Evolutionary conservation across 2,797 vertebrate species (phyloP), one percentile per base, ranked within the genome.

Genomic region (Anguilla anguilla): DNA sequence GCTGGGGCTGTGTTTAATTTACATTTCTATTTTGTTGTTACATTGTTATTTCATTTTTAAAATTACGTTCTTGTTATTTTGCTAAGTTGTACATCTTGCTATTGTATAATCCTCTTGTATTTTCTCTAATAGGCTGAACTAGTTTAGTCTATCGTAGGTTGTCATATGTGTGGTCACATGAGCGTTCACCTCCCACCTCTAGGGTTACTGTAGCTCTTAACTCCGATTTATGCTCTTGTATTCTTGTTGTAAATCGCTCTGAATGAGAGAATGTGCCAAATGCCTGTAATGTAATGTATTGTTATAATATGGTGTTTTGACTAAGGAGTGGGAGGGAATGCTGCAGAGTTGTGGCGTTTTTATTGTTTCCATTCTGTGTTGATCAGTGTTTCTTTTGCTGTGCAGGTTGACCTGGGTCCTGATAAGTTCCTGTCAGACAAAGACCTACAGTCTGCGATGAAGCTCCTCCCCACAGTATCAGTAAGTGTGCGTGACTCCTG

Each of bases 361-460:
- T n/a, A 67, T 67, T 28, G 64, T 25, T 69, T 69, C 25, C n/a
- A 28, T 5, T 28, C 64, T 28, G 7, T 28, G n/a, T 7, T 69
- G 64, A 69, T 82, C 0, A 22, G 19, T 57, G 43, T 85, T 25
- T 87, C 35, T 35, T 46, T 59, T 85, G 51, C 22, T 79, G 4
- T 93, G 46, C 88, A 99, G 98, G 97, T 98, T 94, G 98, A 99
- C 92, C 96, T 98, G 90, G 99, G 99, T 91, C 98, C 99, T 35
- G 98, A 99, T 95, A 99, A 98, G 91, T 98, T 98, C 91, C 94
- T 99, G 89, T 97, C 97, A 61, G 98, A 99, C 93, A 99, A 97
- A 97, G 99, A 99, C 93, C 97, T 99, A 86, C 98, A 99, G 94
- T 97, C 97, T 86, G 94, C 96, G 81, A 95, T 99, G 94, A 99